phyloP scores from a whole-genome alignment of 2,113 vertebrate species.

The Mesocricetus auratus region DNA sequence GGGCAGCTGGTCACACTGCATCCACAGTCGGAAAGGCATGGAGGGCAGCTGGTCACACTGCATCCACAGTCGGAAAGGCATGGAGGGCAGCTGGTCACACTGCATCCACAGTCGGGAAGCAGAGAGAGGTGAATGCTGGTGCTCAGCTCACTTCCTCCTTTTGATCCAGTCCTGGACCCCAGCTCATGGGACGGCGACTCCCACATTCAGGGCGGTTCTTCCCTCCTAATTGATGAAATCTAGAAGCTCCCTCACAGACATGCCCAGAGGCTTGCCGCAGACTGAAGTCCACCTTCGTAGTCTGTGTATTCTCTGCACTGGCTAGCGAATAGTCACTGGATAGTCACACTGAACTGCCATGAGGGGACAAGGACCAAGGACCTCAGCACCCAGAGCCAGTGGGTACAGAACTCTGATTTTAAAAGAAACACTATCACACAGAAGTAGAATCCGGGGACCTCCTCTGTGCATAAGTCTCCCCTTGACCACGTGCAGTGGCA shows the following conservation, averaged over 20 bases:
- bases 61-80: neutral
- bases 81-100: neutral
- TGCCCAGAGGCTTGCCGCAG: neutral
- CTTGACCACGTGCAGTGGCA: fast-evolving
- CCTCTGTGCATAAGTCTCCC: fast-evolving
- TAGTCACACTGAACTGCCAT: too few relatives aligned
- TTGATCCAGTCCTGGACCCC: neutral
- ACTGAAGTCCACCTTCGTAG: fast-evolving
- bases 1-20: too few relatives aligned
- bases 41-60: neutral
- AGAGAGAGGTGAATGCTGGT: neutral
- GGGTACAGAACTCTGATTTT: fast-evolving
- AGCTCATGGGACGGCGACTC: neutral
- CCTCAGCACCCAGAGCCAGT: neutral
- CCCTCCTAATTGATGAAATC: neutral
- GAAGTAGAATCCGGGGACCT: fast-evolving
- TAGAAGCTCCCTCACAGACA: neutral
- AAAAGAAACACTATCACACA: neutral
- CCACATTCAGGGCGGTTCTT: neutral
- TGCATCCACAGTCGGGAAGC: neutral
- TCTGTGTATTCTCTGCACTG: neutral
- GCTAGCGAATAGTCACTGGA: neutral
- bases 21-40: neutral
- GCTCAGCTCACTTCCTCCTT: neutral
- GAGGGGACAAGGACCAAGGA: neutral